Conservation (phyloP, 2,113 vertebrate species). For the Pedionomus torquatus region DNA sequence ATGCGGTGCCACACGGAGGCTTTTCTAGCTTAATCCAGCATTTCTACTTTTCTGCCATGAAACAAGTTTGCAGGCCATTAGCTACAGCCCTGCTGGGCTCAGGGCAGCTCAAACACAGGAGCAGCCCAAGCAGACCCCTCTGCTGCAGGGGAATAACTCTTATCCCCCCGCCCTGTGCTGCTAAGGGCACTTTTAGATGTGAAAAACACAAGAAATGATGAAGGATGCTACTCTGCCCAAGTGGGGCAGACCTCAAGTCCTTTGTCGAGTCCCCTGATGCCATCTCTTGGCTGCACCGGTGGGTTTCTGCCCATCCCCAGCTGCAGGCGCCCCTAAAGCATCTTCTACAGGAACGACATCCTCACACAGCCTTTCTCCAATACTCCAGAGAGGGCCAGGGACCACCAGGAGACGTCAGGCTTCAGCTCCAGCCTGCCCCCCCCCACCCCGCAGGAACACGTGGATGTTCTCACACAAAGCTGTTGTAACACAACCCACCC, state of each 20-base stretch:
- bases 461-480: background rate
- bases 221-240: background rate
- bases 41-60: too few species aligned
- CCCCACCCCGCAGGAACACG: fast-evolving
- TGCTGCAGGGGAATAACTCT: fast-evolving
- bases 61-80: background rate
- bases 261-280: background rate
- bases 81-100: background rate
- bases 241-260: background rate
- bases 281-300: background rate
- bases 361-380: background rate
- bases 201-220: background rate
- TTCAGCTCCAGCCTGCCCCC: background rate
- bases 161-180: background rate
- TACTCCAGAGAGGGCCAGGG: background rate
- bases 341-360: background rate
- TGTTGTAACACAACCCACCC: constrained; percentile 26
- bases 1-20: fast-evolving
- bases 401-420: background rate
- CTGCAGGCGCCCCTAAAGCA: background rate
- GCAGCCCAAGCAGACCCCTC: background rate
- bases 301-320: background rate
- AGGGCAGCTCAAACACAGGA: background rate
- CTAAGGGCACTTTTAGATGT: background rate
- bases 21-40: background rate